A percentile compares a stretch with the other conserved stretches of the same genome.
Evolutionary conservation across 2,113 vertebrate species (phyloP).

Genomic region (Ammodytes marinus): DNA sequence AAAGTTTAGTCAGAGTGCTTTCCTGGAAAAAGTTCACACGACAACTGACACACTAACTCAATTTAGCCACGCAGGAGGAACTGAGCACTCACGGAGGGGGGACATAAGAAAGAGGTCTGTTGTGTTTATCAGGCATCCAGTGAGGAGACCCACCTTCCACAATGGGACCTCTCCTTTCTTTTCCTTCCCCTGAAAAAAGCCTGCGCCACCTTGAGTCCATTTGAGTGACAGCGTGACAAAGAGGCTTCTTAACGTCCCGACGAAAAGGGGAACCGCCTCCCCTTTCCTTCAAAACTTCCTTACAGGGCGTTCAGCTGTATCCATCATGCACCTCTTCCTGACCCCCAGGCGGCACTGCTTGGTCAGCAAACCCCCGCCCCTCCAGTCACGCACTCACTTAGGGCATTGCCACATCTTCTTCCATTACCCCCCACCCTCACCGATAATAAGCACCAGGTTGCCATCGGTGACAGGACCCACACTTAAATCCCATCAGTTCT

Average conservation of each 20-base stretch:
- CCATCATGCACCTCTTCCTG: constrained; percentile 93
- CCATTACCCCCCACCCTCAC: constrained; percentile 42
- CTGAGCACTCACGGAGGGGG: constrained; percentile 58
- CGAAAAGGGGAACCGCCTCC: constrained; percentile 84
- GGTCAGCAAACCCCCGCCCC: constrained; percentile 85
- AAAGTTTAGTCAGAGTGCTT: constrained; percentile 22
- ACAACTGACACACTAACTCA: constrained; percentile 58
- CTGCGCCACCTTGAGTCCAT: constrained; percentile 76
- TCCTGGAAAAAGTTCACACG: constrained; percentile 36
- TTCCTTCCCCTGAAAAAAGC: constrained; percentile 66
- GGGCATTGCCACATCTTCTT: constrained; percentile 22
- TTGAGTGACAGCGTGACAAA: constrained; percentile 93
- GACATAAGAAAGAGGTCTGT: constrained; percentile 73
- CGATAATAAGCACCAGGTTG: constrained; percentile 83
- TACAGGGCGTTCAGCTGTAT: constrained; percentile 90
- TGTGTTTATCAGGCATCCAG: constrained; percentile 68
- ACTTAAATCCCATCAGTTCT: constrained; percentile 80
- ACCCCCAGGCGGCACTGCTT: constrained; percentile 86
- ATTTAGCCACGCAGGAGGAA: constrained; percentile 56
- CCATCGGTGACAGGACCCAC: constrained; percentile 78
- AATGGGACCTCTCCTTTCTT: constrained; percentile 76
- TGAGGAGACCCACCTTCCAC: constrained; percentile 65
- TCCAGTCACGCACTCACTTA: constrained; percentile 36
- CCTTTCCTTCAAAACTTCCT: constrained; percentile 88
- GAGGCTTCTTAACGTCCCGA: constrained; percentile 86